Conservation (phyloP, 2,888 invertebrate species). For the Drosophila siamana region DNA sequence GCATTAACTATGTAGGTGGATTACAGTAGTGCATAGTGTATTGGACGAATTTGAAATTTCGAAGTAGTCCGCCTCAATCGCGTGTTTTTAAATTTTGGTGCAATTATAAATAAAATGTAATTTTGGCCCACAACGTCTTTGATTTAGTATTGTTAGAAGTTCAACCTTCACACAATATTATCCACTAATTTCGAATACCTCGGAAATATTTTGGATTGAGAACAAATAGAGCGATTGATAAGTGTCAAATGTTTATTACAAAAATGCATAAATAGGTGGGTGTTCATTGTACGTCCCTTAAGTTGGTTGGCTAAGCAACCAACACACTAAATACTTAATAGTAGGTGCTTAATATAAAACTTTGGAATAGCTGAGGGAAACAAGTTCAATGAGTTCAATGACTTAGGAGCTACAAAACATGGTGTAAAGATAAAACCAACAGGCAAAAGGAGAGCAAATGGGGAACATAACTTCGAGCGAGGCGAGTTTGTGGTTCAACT, state of each 20-base stretch:
- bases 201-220: not conserved
- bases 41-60: too few species aligned
- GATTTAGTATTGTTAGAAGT: too few species aligned
- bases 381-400: conserved; percentile 50
- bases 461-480: conserved; percentile 32
- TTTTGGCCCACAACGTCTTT: too few species aligned
- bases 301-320: conserved; percentile 14
- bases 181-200: too few species aligned
- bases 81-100: too few species aligned
- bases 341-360: conserved; percentile 59
- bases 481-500: conserved; percentile 54
- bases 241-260: conserved; percentile 60
- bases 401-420: conserved; percentile 65
- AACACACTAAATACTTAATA: conserved; percentile 43
- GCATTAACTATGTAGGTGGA: too few species aligned
- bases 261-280: conserved; percentile 78
- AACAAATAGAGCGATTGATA: not conserved
- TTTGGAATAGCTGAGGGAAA: conserved; percentile 76
- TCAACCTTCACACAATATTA: too few species aligned
- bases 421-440: conserved; percentile 60
- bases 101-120: too few species aligned
- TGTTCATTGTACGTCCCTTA: conserved; percentile 29
- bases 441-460: conserved; percentile 36
- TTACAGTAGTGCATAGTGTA: too few species aligned
- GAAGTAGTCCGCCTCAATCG: too few species aligned